Evolutionary conservation across 2,797 vertebrate species (phyloP), one percentile per base, ranked within the genome.

Genomic region (Schizopygopsis malacanthus): DNA sequence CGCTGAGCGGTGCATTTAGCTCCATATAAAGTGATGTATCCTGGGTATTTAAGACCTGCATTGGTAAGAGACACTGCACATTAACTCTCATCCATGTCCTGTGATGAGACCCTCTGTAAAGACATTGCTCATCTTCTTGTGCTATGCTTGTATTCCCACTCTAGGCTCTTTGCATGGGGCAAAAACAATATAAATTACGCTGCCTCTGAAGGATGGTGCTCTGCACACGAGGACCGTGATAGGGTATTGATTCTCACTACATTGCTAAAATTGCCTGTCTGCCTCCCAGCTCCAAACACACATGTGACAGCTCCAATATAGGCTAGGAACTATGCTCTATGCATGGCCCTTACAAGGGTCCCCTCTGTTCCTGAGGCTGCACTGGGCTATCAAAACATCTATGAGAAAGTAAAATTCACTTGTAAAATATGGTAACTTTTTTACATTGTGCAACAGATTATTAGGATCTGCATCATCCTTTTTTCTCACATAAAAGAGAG

Each of bases 221-320:
- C 94, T 90, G 93, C 93, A 92, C 89, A 89, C 80, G 92, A 95
- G 94, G 93, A 93, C 95, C 91, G 92, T 94, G 96, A 96, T 96
- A 95, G 95, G 92, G 93, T 95, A 95, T 97, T 92, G 96, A 97
- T 96, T 95, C 94, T 93, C 93, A 92, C 92, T 92, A 79, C 92
- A 81, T 91, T 90, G 91, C 93, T 95, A 94, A 96, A 95, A 96
- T 95, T 95, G 95, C 95, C 93, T 91, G 90, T 91, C 76, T 96
- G 95, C 96, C 96, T 96, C 92, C 89, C 93, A 95, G 96, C 94
- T 90, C 92, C 93, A 93, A 93, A 95, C 92, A 92, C 94, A 89
- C 87, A 92, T 92, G 93, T 95, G 95, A 95, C 95, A 94, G 95
- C 92, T 96, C 94, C 94, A 94, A 92, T 94, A 92, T 92, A 91